A percentile compares a stretch with the other conserved stretches of the same genome.
phyloP scores from a whole-genome alignment of 2,888 invertebrate species.

The Pheosia gnoma region DNA sequence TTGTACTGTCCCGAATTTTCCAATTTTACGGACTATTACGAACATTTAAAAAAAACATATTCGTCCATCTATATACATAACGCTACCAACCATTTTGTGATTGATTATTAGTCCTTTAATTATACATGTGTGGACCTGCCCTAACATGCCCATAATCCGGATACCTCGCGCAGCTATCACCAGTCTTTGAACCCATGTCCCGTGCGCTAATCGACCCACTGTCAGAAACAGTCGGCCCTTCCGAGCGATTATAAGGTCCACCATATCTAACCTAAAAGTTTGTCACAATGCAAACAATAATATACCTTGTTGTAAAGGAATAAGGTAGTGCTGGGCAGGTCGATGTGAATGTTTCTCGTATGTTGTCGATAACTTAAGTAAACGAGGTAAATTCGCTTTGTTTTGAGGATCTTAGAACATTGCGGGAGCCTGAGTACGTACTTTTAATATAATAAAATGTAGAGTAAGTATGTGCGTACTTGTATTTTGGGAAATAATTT shows the following conservation, averaged over 20 bases:
- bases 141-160: slow-evolving; percentile 35
- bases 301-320: slow-evolving; percentile 10
- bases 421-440: background rate
- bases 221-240: slow-evolving; percentile 73
- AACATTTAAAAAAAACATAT: no score
- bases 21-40: no score
- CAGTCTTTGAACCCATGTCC: slow-evolving; percentile 66
- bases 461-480: background rate
- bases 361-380: slow-evolving; percentile 32
- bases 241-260: slow-evolving; percentile 63
- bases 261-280: slow-evolving; percentile 38
- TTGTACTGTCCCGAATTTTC: no score
- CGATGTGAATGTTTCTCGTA: slow-evolving; percentile 9
- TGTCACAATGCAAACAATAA: slow-evolving; percentile 17
- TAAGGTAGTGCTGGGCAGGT: slow-evolving; percentile 9
- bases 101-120: slow-evolving; percentile 11
- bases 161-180: slow-evolving; percentile 48
- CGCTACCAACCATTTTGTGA: background rate
- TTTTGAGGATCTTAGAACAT: slow-evolving; percentile 11
- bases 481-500: background rate
- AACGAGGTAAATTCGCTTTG: slow-evolving; percentile 22
- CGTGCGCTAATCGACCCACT: slow-evolving; percentile 73
- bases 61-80: background rate
- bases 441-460: slow-evolving; percentile 3
- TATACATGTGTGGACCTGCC: slow-evolving; percentile 28